Base-by-base conservation (phyloP, 2,888 invertebrate genomes). In the Xanthia togata region DNA sequence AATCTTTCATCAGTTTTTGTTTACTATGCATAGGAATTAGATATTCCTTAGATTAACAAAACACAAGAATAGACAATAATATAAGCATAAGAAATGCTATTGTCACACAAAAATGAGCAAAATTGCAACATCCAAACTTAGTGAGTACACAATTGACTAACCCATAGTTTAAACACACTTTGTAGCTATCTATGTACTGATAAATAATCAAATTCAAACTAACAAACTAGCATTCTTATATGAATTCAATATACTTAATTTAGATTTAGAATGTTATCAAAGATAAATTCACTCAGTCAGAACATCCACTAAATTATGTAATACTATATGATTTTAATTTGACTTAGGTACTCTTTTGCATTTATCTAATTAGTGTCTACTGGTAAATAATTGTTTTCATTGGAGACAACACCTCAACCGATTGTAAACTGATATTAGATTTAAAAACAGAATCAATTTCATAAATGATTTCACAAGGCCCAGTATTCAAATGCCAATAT, bases 1-100 rank as follows among this genome's bases (percentile, higher is more conserved):
- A 70, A 83, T 70, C 60, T 80, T 84, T 69, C 70, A 84, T 80
- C 65, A 35, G 35, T 64, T 53, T 63, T 55, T 35, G 31, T 60
- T 70, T 55, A 65, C 5, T 57, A 26, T n/a, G 11, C n/a, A 17
- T 12, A 41, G 3, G 1, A 53, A 17, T 6, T 38, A 14, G n/a
- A 60, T 59, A 60, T 38, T 73, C 50, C 14, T 50, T 38, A 44
- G 17, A 47, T 23, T 38, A 35, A 14, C 9, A 35, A 57, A 68
- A 35, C 5, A 20, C 8, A 50, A 4, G 14, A 17, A 12, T 60
- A 12, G 1, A 2, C 17, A n/a, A 70, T 17, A 57, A 57, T 14
- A 26, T 57, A 23, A 8, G 4, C 26, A 23, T 23, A 20, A 55
- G 31, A 31, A 8, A 31, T 20, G 8, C 20, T 4, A 35, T 20